Evolutionary conservation across 1,140 invertebrate genomes (phyloP).

Genomic region (Myzus persicae): DNA sequence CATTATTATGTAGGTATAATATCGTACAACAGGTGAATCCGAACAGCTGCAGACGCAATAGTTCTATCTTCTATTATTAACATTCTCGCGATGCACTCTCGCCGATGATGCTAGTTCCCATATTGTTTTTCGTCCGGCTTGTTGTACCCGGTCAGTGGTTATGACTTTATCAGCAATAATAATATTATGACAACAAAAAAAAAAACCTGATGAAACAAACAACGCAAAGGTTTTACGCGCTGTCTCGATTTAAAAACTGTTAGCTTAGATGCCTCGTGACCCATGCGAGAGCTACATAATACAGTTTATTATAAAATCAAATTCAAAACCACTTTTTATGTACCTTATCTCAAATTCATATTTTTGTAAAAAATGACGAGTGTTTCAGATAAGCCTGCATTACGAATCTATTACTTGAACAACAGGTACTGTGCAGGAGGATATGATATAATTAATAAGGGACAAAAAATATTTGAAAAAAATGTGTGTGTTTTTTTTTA

Average conservation of each 20-base stretch:
- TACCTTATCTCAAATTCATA: background rate
- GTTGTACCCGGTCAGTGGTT: background rate
- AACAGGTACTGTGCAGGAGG: background rate
- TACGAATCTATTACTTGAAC: background rate
- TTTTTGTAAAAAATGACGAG: background rate
- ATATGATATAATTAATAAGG: background rate
- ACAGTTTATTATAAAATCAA: background rate
- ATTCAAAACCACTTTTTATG: background rate
- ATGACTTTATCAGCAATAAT: background rate
- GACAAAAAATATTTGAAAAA: no score
- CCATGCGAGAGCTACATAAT: background rate
- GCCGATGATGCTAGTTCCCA: background rate
- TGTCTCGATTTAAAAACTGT: background rate
- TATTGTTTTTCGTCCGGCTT: background rate
- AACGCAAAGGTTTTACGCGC: background rate
- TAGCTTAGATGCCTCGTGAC: no score
- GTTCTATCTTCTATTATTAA: background rate
- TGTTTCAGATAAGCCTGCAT: background rate
- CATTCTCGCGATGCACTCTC: background rate
- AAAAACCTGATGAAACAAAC: background rate
- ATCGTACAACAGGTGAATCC: constrained; percentile 16
- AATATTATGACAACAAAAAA: background rate
- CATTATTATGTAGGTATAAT: background rate
- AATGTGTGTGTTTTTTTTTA: no score
- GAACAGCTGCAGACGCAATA: background rate